Base-by-base conservation (phyloP, 2,888 invertebrate species). In the Agrotis puta region DNA sequence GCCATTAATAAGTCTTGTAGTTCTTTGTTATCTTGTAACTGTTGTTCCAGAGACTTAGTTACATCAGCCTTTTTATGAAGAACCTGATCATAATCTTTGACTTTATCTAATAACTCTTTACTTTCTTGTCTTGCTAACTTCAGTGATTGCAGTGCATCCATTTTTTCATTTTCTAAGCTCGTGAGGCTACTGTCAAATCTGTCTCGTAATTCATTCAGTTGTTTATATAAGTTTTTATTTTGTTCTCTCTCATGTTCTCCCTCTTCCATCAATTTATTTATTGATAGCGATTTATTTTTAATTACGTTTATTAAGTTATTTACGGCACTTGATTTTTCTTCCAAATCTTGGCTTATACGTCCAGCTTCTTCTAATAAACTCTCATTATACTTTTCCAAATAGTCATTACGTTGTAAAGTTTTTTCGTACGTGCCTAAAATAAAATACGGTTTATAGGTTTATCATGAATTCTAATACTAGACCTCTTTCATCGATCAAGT, bases 111-210 rank as follows among this genome's bases (percentile, higher is more conserved):
- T 71, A 94, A 75, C 71, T 93, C 92, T 75, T 90, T 83, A 81
- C 94, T 95, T 85, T 95, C 93, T 79, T 89, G 88, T 77, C 85
- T 90, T 18, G 91, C 92, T 70, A 92, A 61, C 48, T 92, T 85
- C 50, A 94, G 77, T 18, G 90, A 90, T 61, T 85, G 84, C 2
- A 92, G 66, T 18, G 88, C 87, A 67, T 89, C 77, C 62, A 80
- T 70, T 75, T 91, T 93, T 87, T 94, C 93, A 75, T 81, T 89
- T 77, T 93, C 88, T 71, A 93, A 82, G 48, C 77, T 66, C 27
- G 72, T 61, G 18, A 93, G 64, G 73, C 86, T 91, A 62, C 74
- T 84, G 45, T 89, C 84, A 77, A 89, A 93, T 7, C 73, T 84
- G 47, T 90, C 85, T 68, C 84, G 84, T n/a, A 90, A 75, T 67